Base-by-base conservation (phyloP, 2,113 vertebrate genomes). In the Centropristis striata region DNA sequence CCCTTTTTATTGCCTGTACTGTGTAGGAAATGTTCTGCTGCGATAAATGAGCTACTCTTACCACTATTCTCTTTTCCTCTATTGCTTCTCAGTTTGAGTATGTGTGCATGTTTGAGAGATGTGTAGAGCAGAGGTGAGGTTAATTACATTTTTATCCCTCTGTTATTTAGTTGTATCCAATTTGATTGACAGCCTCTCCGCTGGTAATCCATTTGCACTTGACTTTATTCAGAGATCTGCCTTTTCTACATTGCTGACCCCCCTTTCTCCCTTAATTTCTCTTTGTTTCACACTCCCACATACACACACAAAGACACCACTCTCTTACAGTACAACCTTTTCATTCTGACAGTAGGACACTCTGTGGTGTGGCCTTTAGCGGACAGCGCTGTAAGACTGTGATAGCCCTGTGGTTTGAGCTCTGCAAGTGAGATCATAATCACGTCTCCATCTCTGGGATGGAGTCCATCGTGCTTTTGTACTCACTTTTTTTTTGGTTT, bases 361-460 rank as follows among this genome's bases (percentile, higher is more conserved):
- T 75, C 71, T 71, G 50, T 15, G 25, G 39, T 46, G 13, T 84
- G 77, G 81, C 86, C 85, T 90, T 88, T 77, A 78, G 63, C 11
- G 18, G 44, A 59, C 76, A 68, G 41, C 61, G 69, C 84, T 84
- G 70, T 71, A 80, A 71, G 73, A 84, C 72, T 13, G 9, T 36
- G 53, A 66, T 67, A 50, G 50, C 42, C 27, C 37, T 74, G 32
- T 80, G 25, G 64, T 91, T 83, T 87, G 41, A 66, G 78, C 60
- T 75, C 28, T 57, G 49, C 10, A 1, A 80, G 66, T 53, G 57
- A 69, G 64, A 73, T 68, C 44, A 57, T 67, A 57, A 86, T 84
- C 16, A 73, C 75, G 50, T 66, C 60, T 72, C 49, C 32, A 20
- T 83, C 39, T 84, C 68, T 42, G 2, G 23, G 16, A 73, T 39